These are phyloP conservation scores for Polymixis lichenea DNA, from an alignment of 2,888 invertebrate genomes.

Conservation along the genomic window DNA sequence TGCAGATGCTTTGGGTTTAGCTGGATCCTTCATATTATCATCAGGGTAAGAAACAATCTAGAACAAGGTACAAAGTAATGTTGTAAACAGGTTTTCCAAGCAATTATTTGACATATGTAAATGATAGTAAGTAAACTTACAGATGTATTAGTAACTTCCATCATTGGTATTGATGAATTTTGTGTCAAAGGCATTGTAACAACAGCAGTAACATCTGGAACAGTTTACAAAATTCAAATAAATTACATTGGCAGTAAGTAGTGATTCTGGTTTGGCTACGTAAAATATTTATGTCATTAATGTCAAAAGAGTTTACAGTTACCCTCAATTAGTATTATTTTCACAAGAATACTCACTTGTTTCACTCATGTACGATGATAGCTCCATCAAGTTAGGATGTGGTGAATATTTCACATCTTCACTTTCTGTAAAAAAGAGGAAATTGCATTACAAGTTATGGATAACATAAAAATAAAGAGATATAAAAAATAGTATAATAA, in stretches of 20 bases:
- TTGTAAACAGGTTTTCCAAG: background rate
- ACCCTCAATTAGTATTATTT: conserved; percentile 43
- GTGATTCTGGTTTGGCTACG: background rate
- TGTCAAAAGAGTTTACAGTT: conserved; percentile 30
- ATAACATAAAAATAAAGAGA: background rate
- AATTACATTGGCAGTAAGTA: conserved; percentile 7
- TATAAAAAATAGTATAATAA: background rate
- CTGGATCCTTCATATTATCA: conserved; percentile 85
- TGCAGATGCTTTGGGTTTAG: conserved; percentile 87
- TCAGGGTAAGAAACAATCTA: conserved; percentile 87
- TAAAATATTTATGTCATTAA: background rate
- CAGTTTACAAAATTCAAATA: conserved; percentile 30
- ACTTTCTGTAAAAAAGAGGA: conserved; percentile 76
- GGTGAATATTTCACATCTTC: conserved; percentile 85
- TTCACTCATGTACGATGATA: conserved; percentile 88
- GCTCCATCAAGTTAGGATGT: conserved; percentile 86
- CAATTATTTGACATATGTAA: background rate
- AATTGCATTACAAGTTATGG: background rate
- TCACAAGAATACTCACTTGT: conserved; percentile 79
- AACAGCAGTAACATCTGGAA: conserved; percentile 88
- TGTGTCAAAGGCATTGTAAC: conserved; percentile 88
- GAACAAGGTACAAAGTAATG: conserved; percentile 24
- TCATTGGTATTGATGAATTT: conserved; percentile 87
- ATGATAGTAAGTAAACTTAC: conserved; percentile 74
- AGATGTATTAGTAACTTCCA: conserved; percentile 88